A percentile compares a stretch with the other conserved stretches of the same genome.
phyloP scores from a whole-genome alignment of 2,797 vertebrate genomes.

The Geotrypetes seraphini region DNA sequence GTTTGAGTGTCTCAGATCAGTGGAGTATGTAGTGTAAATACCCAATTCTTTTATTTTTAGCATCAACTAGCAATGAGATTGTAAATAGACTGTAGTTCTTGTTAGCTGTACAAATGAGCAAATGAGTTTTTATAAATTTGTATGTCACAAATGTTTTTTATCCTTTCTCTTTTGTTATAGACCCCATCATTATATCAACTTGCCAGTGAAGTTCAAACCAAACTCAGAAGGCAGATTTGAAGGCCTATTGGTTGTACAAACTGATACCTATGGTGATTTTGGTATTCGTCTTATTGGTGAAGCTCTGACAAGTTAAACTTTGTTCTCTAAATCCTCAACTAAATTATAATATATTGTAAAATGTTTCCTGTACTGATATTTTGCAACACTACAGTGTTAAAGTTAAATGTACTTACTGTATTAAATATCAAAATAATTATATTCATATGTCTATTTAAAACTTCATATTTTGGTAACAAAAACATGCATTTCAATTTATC shows the following conservation, averaged over 20 bases:
- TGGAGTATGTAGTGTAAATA: too few species aligned
- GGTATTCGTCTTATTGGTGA: conserved; percentile 73
- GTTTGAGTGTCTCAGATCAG: too few species aligned
- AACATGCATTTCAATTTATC: conserved; percentile 24
- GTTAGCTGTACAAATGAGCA: too few species aligned
- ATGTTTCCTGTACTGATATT: conserved; percentile 18
- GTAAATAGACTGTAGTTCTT: too few species aligned
- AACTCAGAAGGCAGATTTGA: conserved; percentile 58
- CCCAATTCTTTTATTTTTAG: too few species aligned
- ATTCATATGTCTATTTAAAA: too few species aligned
- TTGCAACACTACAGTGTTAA: conserved; percentile 36
- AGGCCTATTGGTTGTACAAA: conserved; percentile 65
- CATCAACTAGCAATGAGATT: too few species aligned
- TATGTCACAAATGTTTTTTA: not conserved
- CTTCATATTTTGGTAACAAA: too few species aligned
- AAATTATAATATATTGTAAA: conserved; percentile 1
- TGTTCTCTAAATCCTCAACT: conserved; percentile 8
- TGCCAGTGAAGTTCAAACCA: conserved; percentile 89
- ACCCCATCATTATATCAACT: conserved; percentile 85
- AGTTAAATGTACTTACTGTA: conserved; percentile 32
- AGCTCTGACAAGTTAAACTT: conserved; percentile 44
- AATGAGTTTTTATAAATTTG: too few species aligned
- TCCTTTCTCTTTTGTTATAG: conserved; percentile 39
- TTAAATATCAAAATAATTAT: too few species aligned
- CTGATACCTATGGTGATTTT: conserved; percentile 58